These are phyloP conservation scores for Psammodynastes pulverulentus DNA, from an alignment of 2,113 vertebrate genomes.

Conservation along the genomic window DNA sequence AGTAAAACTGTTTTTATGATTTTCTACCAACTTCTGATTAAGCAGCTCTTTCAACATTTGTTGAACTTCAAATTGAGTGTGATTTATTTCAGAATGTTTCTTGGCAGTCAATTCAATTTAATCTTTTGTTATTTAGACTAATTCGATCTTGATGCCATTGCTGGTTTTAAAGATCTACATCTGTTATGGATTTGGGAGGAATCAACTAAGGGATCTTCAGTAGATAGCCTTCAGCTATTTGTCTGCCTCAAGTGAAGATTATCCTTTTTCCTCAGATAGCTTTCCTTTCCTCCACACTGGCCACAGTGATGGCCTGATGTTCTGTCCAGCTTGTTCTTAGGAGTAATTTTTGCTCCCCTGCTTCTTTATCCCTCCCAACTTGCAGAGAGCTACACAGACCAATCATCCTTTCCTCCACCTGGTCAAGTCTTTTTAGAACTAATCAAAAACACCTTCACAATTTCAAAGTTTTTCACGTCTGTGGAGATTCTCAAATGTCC, in stretches of 20 bases:
- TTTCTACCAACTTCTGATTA: not conserved
- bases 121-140: not conserved
- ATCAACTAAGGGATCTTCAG: not conserved
- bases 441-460: not conserved
- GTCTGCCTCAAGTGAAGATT: not conserved
- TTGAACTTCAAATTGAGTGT: not conserved
- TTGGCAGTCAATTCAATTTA: not conserved
- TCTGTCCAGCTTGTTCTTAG: not conserved
- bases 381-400: not conserved
- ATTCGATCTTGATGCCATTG: not conserved
- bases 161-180: not conserved
- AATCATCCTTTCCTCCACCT: not conserved
- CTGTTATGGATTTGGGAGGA: not conserved
- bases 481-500: not conserved
- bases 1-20: not conserved
- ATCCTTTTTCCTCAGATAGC: accelerated
- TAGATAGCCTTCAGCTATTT: not conserved
- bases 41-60: not conserved
- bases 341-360: not conserved
- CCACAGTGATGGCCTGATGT: not conserved
- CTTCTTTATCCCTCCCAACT: not conserved
- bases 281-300: not conserved
- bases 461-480: not conserved
- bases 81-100: not conserved
- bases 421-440: not conserved